Evolutionary conservation across 2,113 vertebrate species (phyloP).

Genomic region (Gambusia affinis): DNA sequence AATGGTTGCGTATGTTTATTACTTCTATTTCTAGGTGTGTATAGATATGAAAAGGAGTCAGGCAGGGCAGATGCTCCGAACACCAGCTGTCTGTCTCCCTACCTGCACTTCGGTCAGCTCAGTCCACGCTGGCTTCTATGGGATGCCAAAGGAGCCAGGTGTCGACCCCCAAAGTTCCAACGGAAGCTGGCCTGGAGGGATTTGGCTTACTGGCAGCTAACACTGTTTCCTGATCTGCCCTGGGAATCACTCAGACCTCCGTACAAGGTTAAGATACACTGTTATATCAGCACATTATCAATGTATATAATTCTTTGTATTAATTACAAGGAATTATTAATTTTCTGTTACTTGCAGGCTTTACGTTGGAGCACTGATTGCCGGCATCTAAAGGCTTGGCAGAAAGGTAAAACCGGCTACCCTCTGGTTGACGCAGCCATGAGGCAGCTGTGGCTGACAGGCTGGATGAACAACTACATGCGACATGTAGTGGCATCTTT

Average conservation of each 20-base stretch:
- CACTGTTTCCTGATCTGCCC: slow-evolving; percentile 77
- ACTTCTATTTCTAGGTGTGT: slow-evolving; percentile 64
- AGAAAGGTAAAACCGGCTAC: slow-evolving; percentile 74
- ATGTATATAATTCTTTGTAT: background rate
- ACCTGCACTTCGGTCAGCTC: slow-evolving; percentile 80
- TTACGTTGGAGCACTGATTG: slow-evolving; percentile 69
- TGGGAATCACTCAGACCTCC: slow-evolving; percentile 78
- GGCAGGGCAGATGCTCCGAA: slow-evolving; percentile 75
- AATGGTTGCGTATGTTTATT: background rate
- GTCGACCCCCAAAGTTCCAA: slow-evolving; percentile 74
- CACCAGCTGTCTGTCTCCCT: slow-evolving; percentile 80
- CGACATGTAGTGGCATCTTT: slow-evolving; percentile 79
- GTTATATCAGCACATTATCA: background rate
- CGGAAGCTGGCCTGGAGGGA: slow-evolving; percentile 80
- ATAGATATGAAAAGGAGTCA: slow-evolving; percentile 78
- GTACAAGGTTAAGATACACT: slow-evolving; percentile 64
- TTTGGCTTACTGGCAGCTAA: slow-evolving; percentile 79
- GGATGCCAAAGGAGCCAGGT: slow-evolving; percentile 71
- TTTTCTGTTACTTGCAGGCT: slow-evolving; percentile 51
- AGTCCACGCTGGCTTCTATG: slow-evolving; percentile 75
- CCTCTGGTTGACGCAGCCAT: slow-evolving; percentile 79
- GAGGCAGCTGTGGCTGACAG: slow-evolving; percentile 80
- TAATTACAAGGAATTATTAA: background rate
- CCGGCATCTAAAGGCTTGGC: slow-evolving; percentile 74
- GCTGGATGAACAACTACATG: slow-evolving; percentile 81